Percentiles rank a stretch among this genome's conserved stretches.
These are phyloP conservation scores for Candidula unifasciata DNA, from an alignment of 2,888 invertebrate genomes.

Conservation along the genomic window DNA sequence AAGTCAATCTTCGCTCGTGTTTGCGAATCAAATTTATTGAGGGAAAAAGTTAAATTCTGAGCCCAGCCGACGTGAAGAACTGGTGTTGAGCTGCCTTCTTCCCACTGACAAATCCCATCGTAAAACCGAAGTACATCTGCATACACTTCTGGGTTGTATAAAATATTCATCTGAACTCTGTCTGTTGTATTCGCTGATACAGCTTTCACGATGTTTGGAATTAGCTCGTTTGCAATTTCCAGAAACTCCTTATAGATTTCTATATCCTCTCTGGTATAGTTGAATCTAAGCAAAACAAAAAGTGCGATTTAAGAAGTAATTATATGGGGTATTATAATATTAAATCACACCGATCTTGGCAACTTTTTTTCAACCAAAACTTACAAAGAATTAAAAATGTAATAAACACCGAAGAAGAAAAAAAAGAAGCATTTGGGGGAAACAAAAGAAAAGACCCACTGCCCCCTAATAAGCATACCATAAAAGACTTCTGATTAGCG, in stretches of 20 bases:
- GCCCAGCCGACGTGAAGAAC: constrained; percentile 98
- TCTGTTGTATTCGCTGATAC: constrained; percentile 55
- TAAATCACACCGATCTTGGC: no score
- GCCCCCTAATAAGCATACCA: no score
- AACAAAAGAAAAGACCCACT: no score
- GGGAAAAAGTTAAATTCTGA: constrained; percentile 94
- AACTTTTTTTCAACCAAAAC: no score
- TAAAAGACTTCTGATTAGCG: no score
- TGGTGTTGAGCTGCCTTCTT: constrained; percentile 95
- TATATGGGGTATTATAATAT: no score
- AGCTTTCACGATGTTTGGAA: constrained; percentile 93
- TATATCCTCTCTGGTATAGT: constrained; percentile 96
- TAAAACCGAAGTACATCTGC: constrained; percentile 93
- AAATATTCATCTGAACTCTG: constrained; percentile 66
- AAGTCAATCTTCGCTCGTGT: constrained; percentile 76
- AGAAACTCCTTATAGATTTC: constrained; percentile 97
- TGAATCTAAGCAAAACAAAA: constrained; percentile 84
- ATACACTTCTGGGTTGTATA: constrained; percentile 94
- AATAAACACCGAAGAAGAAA: no score
- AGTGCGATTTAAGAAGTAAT: background rate
- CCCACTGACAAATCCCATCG: constrained; percentile 98
- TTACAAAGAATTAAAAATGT: no score
- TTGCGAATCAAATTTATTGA: constrained; percentile 83
- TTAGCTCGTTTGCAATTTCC: constrained; percentile 95
- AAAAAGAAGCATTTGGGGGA: no score